phyloP scores from a whole-genome alignment of 2,113 vertebrate species.

The Cottus gobio region DNA sequence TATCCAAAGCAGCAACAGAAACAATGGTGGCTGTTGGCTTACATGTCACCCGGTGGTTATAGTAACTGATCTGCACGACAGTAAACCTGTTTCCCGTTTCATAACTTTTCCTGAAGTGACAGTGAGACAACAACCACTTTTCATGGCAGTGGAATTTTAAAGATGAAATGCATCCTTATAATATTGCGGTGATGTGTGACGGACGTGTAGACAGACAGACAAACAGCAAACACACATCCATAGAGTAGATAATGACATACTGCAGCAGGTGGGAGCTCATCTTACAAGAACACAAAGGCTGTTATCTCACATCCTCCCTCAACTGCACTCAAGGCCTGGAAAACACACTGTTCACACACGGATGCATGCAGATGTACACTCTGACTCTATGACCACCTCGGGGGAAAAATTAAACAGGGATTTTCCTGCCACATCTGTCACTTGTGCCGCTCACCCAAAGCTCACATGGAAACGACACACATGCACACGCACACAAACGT shows the following conservation, averaged over 20 bases:
- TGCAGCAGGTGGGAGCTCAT: conserved; percentile 75
- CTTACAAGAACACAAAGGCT: conserved; percentile 66
- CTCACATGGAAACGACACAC: conserved; percentile 12
- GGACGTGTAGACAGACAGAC: conserved; percentile 9
- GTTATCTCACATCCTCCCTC: conserved; percentile 57
- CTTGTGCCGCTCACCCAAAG: conserved; percentile 46
- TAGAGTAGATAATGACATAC: conserved; percentile 43
- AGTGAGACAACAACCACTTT: neutral
- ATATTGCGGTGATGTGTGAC: conserved; percentile 11
- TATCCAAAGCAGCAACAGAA: neutral
- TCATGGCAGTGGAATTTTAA: neutral
- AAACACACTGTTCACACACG: conserved; percentile 18
- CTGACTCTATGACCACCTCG: neutral
- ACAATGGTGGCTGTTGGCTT: neutral
- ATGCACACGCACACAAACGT: neutral
- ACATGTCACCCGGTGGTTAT: neutral
- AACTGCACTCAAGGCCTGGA: conserved; percentile 39
- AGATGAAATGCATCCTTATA: conserved; percentile 18
- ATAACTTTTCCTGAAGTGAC: neutral
- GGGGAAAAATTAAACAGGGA: conserved; percentile 67
- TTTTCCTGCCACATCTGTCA: conserved; percentile 65
- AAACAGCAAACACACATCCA: conserved; percentile 31
- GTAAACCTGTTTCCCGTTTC: conserved; percentile 1
- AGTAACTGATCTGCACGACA: neutral
- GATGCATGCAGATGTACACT: conserved; percentile 18